Percentiles rank a stretch among this genome's conserved stretches.
phyloP scores from a whole-genome alignment of 2,888 invertebrate genomes.

The Eristalinus aeneus region DNA sequence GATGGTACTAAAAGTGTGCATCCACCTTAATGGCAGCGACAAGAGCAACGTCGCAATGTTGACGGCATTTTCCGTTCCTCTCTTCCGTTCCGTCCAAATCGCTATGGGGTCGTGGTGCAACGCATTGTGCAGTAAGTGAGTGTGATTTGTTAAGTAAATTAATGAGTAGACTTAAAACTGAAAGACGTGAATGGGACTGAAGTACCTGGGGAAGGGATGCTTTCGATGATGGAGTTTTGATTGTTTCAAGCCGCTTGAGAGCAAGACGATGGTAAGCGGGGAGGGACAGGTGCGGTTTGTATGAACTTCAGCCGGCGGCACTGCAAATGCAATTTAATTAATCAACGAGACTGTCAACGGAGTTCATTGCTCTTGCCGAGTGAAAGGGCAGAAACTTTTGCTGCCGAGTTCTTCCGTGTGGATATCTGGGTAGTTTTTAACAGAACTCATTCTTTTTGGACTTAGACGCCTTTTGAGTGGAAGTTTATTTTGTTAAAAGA shows the following conservation, averaged over 20 bases:
- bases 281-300: neutral
- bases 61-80: neutral
- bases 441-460: too few relatives aligned
- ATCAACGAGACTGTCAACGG: neutral
- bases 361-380: neutral
- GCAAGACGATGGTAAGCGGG: neutral
- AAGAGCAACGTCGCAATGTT: slow-evolving; percentile 11
- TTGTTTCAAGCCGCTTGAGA: neutral
- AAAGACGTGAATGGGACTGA: slow-evolving; percentile 5
- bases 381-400: neutral
- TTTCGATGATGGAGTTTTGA: slow-evolving; percentile 1
- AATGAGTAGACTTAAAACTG: slow-evolving; percentile 60
- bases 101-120: neutral
- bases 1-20: slow-evolving; percentile 56
- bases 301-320: neutral
- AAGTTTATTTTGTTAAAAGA: too few relatives aligned
- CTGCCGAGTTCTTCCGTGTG: too few relatives aligned
- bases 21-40: slow-evolving; percentile 21
- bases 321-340: neutral
- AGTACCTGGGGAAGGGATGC: neutral
- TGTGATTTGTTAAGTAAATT: slow-evolving; percentile 69
- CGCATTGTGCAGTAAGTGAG: slow-evolving; percentile 53
- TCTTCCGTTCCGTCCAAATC: slow-evolving; percentile 8
- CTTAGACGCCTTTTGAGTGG: too few relatives aligned
- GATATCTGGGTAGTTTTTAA: too few relatives aligned